A percentile compares a stretch with the other conserved stretches of the same genome.
phyloP scores from a whole-genome alignment of 2,113 vertebrate genomes.

The Illadopsis cleaveri region DNA sequence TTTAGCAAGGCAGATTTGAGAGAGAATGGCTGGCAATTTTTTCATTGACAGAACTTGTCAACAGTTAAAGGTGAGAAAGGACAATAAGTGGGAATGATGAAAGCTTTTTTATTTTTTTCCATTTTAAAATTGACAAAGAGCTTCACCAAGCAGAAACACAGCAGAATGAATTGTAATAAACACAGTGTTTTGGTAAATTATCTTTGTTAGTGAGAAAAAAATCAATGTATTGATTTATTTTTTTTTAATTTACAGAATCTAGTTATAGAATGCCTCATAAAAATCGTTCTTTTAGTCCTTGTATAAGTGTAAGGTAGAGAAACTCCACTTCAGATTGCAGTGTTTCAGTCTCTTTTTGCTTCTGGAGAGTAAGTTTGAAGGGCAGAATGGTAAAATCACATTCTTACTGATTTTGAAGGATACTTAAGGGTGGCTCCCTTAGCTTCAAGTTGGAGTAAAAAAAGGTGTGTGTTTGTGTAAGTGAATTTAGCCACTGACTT shows the following conservation, averaged over 20 bases:
- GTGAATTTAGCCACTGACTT: neutral
- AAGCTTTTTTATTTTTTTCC: neutral
- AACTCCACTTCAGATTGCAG: neutral
- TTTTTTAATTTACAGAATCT: conserved; percentile 13
- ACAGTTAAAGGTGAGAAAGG: conserved; percentile 76
- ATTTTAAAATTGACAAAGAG: conserved; percentile 14
- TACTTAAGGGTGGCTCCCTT: neutral
- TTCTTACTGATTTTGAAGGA: conserved; percentile 8
- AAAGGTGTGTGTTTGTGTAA: neutral
- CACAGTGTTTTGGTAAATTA: conserved; percentile 41
- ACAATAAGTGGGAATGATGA: conserved; percentile 12
- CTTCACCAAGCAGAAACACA: conserved; percentile 17
- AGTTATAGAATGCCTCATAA: conserved; percentile 29
- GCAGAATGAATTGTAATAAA: conserved; percentile 41
- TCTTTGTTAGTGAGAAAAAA: conserved; percentile 60
- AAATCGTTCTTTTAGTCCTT: conserved; percentile 41
- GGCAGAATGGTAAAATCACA: conserved; percentile 21
- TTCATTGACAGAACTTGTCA: conserved; percentile 82
- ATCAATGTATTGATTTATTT: conserved; percentile 25
- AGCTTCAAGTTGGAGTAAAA: neutral
- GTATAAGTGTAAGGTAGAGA: neutral
- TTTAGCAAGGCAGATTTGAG: conserved; percentile 72
- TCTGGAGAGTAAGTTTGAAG: neutral
- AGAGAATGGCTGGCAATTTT: conserved; percentile 78
- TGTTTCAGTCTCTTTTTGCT: neutral